Percentiles rank a stretch among this genome's conserved stretches.
These are phyloP conservation scores for Aphaenogaster rudis DNA, from an alignment of 1,140 invertebrate genomes.

Conservation along the genomic window DNA sequence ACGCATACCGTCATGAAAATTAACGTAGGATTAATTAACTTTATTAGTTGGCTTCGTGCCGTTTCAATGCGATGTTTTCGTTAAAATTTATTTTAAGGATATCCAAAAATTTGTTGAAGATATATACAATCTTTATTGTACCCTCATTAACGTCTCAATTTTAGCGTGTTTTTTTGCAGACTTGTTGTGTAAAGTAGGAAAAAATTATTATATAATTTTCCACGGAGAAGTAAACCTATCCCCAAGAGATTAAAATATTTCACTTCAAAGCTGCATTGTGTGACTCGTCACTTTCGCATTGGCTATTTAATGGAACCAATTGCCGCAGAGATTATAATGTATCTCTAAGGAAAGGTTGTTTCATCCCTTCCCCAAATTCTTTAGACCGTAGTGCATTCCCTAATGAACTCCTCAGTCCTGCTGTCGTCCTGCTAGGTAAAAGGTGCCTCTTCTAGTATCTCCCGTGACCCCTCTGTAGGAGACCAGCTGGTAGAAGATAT, in stretches of 20 bases:
- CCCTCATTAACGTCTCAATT: not conserved
- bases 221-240: not conserved
- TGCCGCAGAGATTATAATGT: conserved; percentile 29
- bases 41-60: not conserved
- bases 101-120: not conserved
- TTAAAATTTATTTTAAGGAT: not conserved
- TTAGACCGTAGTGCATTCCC: conserved; percentile 29
- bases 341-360: conserved; percentile 30
- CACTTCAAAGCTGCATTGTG: not conserved
- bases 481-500: not conserved
- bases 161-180: not conserved
- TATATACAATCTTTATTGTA: not conserved
- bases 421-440: conserved; percentile 30
- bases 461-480: not conserved
- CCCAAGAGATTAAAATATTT: not conserved
- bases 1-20: not conserved
- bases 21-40: not conserved
- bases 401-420: conserved; percentile 50
- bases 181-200: not conserved
- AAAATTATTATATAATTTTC: not conserved
- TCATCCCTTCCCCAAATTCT: conserved; percentile 47
- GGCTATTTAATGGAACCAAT: conserved; percentile 15
- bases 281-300: conserved; percentile 19
- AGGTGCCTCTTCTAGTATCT: conserved; percentile 27
- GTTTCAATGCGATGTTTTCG: not conserved